A percentile compares a stretch with the other conserved stretches of the same genome.
Conservation (phyloP, 2,797 vertebrate species). For the Parauchenoglanis ngamensis region DNA sequence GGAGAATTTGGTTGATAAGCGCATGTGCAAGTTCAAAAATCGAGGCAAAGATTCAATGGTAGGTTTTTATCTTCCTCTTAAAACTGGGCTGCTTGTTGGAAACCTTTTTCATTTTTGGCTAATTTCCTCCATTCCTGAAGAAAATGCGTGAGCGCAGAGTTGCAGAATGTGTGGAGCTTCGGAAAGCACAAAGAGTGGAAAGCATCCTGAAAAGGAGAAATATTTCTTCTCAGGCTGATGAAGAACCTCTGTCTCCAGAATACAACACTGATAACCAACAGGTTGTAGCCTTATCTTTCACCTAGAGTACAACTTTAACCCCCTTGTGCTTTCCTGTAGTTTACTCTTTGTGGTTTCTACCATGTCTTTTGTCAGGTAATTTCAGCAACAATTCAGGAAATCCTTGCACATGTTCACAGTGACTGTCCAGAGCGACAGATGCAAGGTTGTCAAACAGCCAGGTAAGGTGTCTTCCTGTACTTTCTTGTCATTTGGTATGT, state of each 20-base stretch:
- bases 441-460: slow-evolving; percentile 81
- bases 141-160: slow-evolving; percentile 79
- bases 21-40: slow-evolving; percentile 86
- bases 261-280: slow-evolving; percentile 50
- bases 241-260: slow-evolving; percentile 66
- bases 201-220: slow-evolving; percentile 85
- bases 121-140: slow-evolving; percentile 61
- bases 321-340: not conserved
- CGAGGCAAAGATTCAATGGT: slow-evolving; percentile 84
- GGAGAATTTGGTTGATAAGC: slow-evolving; percentile 60
- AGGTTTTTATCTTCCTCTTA: slow-evolving; percentile 53
- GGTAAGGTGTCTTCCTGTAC: slow-evolving; percentile 69
- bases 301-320: too few species aligned
- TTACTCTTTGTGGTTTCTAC: accelerated
- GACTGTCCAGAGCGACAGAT: slow-evolving; percentile 69
- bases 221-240: slow-evolving; percentile 68
- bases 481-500: not conserved
- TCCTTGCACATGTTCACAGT: slow-evolving; percentile 73
- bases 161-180: slow-evolving; percentile 76
- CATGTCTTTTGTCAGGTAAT: slow-evolving; percentile 58
- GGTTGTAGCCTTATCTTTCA: slow-evolving; percentile 38
- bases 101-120: not conserved
- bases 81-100: not conserved
- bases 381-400: slow-evolving; percentile 73
- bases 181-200: slow-evolving; percentile 85